Evolutionary conservation across 2,888 invertebrate species (phyloP).

Genomic region (Pollenia amentaria): DNA sequence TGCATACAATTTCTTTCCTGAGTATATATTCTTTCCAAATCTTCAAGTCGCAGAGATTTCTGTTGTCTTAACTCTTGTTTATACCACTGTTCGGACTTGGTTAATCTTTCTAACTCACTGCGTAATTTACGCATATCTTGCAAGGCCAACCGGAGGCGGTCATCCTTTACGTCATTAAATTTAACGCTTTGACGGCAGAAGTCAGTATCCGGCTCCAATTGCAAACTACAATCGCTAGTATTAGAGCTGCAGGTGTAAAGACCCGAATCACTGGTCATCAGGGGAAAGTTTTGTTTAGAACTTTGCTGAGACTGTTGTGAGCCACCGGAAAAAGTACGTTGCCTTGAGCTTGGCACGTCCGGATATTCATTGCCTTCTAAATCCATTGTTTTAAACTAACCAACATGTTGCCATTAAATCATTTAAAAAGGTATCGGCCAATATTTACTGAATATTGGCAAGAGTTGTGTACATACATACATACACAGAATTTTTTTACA

Average conservation of each 20-base stretch:
- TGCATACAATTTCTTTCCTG: slow-evolving; percentile 83
- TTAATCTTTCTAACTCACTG: slow-evolving; percentile 81
- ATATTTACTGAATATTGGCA: not conserved
- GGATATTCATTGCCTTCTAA: not conserved
- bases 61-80: slow-evolving; percentile 81
- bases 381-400: slow-evolving; percentile 10
- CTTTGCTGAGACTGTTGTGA: slow-evolving; percentile 62
- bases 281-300: slow-evolving; percentile 46
- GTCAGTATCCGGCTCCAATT: slow-evolving; percentile 66
- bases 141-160: slow-evolving; percentile 78
- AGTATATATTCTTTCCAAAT: slow-evolving; percentile 82
- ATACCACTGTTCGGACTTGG: slow-evolving; percentile 83
- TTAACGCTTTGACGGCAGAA: slow-evolving; percentile 18
- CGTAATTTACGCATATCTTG: slow-evolving; percentile 80
- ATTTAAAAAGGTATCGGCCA: not conserved
- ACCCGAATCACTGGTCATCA: slow-evolving; percentile 69
- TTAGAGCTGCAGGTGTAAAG: slow-evolving; percentile 73
- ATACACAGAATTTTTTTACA: not conserved
- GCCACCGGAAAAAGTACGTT: slow-evolving; percentile 47
- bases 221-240: slow-evolving; percentile 62
- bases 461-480: not conserved
- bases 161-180: slow-evolving; percentile 57
- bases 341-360: not conserved
- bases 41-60: slow-evolving; percentile 80
- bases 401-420: not conserved